These are phyloP conservation scores for Eledone cirrhosa DNA, from an alignment of 2,888 invertebrate genomes.

Conservation along the genomic window DNA sequence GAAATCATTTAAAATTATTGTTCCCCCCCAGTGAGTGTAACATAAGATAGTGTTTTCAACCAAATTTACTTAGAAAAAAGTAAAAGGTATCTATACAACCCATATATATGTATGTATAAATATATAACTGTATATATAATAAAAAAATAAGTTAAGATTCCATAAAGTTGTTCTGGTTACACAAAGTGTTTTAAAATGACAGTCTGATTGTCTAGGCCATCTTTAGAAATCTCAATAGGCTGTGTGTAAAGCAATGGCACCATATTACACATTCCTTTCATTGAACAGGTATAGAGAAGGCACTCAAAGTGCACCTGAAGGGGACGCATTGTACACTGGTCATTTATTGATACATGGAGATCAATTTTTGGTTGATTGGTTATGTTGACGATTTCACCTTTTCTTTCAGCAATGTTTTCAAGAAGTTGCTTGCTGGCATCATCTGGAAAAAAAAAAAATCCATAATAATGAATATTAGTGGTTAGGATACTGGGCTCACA, in stretches of 20 bases:
- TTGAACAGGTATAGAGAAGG: conserved; percentile 4
- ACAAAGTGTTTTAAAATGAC: too few species aligned
- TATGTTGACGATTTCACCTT: background rate
- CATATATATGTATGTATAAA: too few species aligned
- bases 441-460: background rate
- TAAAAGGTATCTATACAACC: too few species aligned
- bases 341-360: background rate
- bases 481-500: too few species aligned
- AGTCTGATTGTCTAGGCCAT: background rate
- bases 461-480: background rate
- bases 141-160: too few species aligned
- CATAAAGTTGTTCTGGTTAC: too few species aligned
- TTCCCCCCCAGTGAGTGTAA: too few species aligned
- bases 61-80: too few species aligned
- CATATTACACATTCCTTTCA: conserved; percentile 1
- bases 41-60: too few species aligned
- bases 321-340: background rate
- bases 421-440: background rate
- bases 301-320: background rate
- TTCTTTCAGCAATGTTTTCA: background rate
- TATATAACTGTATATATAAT: too few species aligned
- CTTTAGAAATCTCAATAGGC: background rate
- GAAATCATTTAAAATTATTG: too few species aligned
- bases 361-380: background rate
- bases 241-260: background rate